Conservation (phyloP, 2,113 vertebrate species). For the Mormyrus lacerda region DNA sequence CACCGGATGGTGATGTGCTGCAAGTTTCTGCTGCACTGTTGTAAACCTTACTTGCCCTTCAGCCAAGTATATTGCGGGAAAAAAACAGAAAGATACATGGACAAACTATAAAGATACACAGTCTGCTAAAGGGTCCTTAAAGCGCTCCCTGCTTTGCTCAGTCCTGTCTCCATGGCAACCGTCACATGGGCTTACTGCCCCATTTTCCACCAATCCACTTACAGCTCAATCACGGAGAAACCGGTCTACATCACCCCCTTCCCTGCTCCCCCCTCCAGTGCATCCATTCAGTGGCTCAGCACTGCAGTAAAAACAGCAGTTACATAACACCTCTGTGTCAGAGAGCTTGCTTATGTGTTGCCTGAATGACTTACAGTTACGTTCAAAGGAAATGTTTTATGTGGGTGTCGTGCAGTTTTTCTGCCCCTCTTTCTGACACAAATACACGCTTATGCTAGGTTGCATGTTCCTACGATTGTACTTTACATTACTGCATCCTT, state of each 20-base stretch:
- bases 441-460: neutral
- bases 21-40: neutral
- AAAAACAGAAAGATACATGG: neutral
- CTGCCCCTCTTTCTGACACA: neutral
- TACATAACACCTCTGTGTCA: slow-evolving; percentile 30
- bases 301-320: slow-evolving; percentile 27
- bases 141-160: slow-evolving; percentile 17
- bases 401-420: neutral
- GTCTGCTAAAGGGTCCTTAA: neutral
- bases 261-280: slow-evolving; percentile 9
- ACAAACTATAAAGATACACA: neutral
- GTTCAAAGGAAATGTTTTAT: neutral
- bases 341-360: neutral
- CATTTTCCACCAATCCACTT: slow-evolving; percentile 35
- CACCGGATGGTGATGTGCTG: neutral
- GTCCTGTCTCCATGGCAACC: slow-evolving; percentile 43
- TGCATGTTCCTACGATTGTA: neutral
- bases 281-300: slow-evolving; percentile 31
- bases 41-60: neutral
- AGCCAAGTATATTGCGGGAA: neutral
- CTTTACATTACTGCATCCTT: neutral
- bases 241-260: neutral
- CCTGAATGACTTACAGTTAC: neutral
- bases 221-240: slow-evolving; percentile 4
- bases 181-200: slow-evolving; percentile 43